Evolutionary conservation across 2,888 invertebrate species (phyloP).

Genomic region (Cylloceria caligata): DNA sequence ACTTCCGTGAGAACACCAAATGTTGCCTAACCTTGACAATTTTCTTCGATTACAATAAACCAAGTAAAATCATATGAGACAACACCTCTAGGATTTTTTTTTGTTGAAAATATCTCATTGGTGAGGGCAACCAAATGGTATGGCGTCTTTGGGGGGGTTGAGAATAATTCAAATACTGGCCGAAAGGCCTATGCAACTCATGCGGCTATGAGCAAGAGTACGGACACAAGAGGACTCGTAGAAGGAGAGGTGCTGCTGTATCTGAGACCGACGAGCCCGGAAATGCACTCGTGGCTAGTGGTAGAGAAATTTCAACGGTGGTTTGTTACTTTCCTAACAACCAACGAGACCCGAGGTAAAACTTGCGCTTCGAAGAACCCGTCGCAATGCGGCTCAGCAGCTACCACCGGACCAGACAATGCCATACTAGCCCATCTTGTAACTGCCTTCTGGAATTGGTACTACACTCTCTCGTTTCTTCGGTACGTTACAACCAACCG

Average conservation of each 20-base stretch:
- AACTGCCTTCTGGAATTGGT: slow-evolving; percentile 81
- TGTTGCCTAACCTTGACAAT: no score
- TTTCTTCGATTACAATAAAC: no score
- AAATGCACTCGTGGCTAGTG: slow-evolving; percentile 50
- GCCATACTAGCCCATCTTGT: slow-evolving; percentile 71
- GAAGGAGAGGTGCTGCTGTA: slow-evolving; percentile 19
- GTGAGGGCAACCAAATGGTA: no score
- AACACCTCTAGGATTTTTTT: no score
- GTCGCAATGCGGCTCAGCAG: slow-evolving; percentile 78
- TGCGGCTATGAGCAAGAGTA: slow-evolving; percentile 4
- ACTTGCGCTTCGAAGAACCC: slow-evolving; percentile 75
- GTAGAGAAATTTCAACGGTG: slow-evolving; percentile 71
- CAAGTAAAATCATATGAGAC: no score
- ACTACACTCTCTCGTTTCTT: slow-evolving; percentile 73
- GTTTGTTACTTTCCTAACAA: slow-evolving; percentile 82
- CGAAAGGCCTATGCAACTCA: slow-evolving; percentile 11
- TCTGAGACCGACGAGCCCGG: slow-evolving; percentile 29
- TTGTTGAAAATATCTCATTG: neutral
- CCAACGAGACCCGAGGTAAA: slow-evolving; percentile 76
- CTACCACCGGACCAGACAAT: slow-evolving; percentile 71
- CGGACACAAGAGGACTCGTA: slow-evolving; percentile 9
- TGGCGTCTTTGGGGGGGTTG: neutral
- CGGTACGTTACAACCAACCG: slow-evolving; percentile 48
- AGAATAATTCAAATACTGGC: slow-evolving; percentile 15
- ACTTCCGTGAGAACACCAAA: no score